Evolutionary conservation across 2,113 vertebrate species (phyloP).

Genomic region (zebrafish (Danio rerio)): DNA sequence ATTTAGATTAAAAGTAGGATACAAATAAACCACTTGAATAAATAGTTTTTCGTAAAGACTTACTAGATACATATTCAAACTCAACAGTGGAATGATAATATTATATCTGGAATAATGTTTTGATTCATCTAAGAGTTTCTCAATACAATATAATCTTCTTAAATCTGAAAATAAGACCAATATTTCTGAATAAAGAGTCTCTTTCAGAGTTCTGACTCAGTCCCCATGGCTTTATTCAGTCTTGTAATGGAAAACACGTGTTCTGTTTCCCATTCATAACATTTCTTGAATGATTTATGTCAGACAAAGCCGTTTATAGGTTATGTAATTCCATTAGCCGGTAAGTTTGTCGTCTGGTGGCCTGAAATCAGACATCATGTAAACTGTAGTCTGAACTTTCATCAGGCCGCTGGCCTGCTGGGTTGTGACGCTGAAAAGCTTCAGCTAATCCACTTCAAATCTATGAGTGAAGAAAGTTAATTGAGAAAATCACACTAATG

Average conservation of each 20-base stretch:
- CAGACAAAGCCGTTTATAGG: slow-evolving; percentile 22
- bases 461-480: neutral
- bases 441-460: slow-evolving; percentile 26
- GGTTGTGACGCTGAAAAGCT: slow-evolving; percentile 18
- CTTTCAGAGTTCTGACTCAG: neutral
- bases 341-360: neutral
- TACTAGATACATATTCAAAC: too few relatives aligned
- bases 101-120: neutral
- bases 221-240: neutral
- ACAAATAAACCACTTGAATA: too few relatives aligned
- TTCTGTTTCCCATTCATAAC: slow-evolving; percentile 8
- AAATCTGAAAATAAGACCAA: neutral
- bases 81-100: too few relatives aligned
- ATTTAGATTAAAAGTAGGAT: too few relatives aligned
- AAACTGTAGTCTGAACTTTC: slow-evolving; percentile 8
- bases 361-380: slow-evolving; percentile 3
- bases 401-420: slow-evolving; percentile 14
- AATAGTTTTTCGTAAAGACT: too few relatives aligned
- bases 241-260: slow-evolving; percentile 11
- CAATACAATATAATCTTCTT: too few relatives aligned
- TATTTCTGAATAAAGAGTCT: neutral
- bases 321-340: slow-evolving; percentile 47
- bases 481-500: neutral
- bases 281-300: slow-evolving; percentile 16
- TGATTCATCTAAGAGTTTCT: neutral